Conservation (phyloP, 2,797 vertebrate genomes). For the Schizothorax lantsangensis region DNA sequence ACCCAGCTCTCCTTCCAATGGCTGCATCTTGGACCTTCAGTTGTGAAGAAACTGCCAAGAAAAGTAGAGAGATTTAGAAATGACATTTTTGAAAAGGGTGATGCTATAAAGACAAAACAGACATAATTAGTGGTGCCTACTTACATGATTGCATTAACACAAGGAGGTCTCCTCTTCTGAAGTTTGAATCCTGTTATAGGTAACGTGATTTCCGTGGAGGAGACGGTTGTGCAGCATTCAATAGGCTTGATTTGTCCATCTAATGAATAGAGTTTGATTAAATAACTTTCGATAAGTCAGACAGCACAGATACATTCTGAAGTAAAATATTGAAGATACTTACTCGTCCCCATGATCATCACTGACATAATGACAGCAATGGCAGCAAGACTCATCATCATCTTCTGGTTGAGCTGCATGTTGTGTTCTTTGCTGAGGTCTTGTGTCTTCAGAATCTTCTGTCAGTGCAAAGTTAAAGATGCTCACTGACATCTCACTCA, state of each 20-base stretch:
- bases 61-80: not conserved
- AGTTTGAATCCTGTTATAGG: constrained; percentile 73
- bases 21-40: constrained; percentile 71
- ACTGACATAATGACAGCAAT: constrained; percentile 55
- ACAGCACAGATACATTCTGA: not conserved
- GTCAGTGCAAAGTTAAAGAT: constrained; percentile 39
- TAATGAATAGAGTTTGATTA: constrained; percentile 30
- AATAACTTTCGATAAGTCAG: not conserved
- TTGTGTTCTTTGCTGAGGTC: constrained; percentile 69
- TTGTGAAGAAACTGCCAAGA: constrained; percentile 71
- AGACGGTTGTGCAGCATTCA: constrained; percentile 69
- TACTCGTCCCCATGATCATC: constrained; percentile 59
- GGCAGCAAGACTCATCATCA: constrained; percentile 59
- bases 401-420: constrained; percentile 64
- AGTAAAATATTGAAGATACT: constrained; percentile 44
- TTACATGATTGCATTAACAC: constrained; percentile 75
- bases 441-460: not conserved
- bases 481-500: not conserved
- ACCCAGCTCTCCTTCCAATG: constrained; percentile 76
- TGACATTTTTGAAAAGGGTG: not conserved
- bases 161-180: constrained; percentile 69
- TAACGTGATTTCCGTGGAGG: constrained; percentile 51
- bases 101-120: not conserved
- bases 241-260: constrained; percentile 46
- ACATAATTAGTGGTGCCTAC: constrained; percentile 22